Base-by-base conservation (phyloP, 2,888 invertebrate species). In the Amorpha juglandis region DNA sequence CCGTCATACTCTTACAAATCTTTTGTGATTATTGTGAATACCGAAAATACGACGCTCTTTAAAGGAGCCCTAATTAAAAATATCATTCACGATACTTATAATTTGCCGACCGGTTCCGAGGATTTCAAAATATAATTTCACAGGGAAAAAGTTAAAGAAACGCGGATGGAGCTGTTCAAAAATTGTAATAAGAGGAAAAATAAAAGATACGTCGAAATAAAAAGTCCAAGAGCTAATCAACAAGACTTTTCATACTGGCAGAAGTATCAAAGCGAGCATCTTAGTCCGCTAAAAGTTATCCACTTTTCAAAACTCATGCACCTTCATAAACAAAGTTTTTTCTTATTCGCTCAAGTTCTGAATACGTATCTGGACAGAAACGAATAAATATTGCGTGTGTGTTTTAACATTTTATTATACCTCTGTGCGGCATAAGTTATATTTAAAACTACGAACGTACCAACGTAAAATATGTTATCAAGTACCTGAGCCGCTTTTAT, bases 201-300 rank as follows among this genome's bases (percentile, higher is more conserved):
- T 78, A 77, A 78, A 80, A 84, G 80, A 83, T 83, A 81, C 81
- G 77, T 78, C 76, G 78, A 80, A 82, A 83, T 84, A 82, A 83
- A 85, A 86, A 87, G 80, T 82, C 82, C 79, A 78, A 80, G 80
- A 83, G 85, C 83, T 90, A 89, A 90, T 90, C 88, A 90, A 86
- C 84, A 84, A 81, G 85, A 87, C 81, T 86, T 87, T 87, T 86
- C 83, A 82, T 84, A 86, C 84, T 87, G 82, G 79, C 73, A 80
- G 80, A 84, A 86, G 86, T 87, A 85, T 88, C 86, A 88, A 87
- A 86, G 87, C 80, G 82, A 83, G 83, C 81, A 76, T 82, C 78
- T 78, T 79, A 80, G 82, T 85, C 79, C 72, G 76, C 82, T 79
- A 73, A 83, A 88, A 88, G 84, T 89, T 85, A 79, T 81, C 79